These are phyloP conservation scores for Delia radicum DNA, from an alignment of 1,140 invertebrate genomes.

Conservation along the genomic window DNA sequence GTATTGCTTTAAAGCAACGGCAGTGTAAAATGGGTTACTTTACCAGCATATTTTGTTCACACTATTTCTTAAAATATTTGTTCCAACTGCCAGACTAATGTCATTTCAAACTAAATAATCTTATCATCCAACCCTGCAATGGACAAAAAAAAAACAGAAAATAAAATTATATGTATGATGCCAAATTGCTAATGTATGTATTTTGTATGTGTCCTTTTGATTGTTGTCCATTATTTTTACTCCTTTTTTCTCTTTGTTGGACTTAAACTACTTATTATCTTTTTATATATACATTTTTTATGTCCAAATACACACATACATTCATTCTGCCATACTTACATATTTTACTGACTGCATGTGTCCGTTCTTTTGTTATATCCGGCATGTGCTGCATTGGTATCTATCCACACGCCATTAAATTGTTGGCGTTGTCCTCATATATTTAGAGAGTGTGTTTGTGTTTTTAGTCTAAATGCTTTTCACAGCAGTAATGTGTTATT, in stretches of 20 bases:
- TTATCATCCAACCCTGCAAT: background rate
- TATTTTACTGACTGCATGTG: background rate
- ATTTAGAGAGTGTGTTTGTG: background rate
- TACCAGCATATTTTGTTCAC: no score
- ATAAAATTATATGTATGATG: background rate
- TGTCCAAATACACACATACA: background rate
- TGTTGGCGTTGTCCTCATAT: slow-evolving; percentile 13
- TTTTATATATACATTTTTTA: slow-evolving; percentile 6
- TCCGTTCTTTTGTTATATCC: slow-evolving; percentile 11
- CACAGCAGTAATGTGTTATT: slow-evolving; percentile 7
- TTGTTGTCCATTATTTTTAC: slow-evolving; percentile 13
- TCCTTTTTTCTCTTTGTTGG: background rate
- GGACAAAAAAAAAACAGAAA: background rate
- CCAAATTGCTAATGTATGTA: slow-evolving; percentile 23
- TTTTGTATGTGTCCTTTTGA: slow-evolving; percentile 9
- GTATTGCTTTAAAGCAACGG: no score
- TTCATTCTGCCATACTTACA: background rate
- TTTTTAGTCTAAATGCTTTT: slow-evolving; percentile 9
- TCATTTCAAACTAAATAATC: background rate
- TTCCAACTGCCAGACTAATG: background rate
- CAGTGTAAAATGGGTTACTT: no score
- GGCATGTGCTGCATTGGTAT: slow-evolving; percentile 21
- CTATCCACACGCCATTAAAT: slow-evolving; percentile 18
- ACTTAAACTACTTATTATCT: slow-evolving; percentile 3
- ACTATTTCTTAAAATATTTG: no score